Evolutionary conservation across 2,888 invertebrate genomes (phyloP), one percentile per base, ranked within the genome.

Genomic region (Malachius bipustulatus): DNA sequence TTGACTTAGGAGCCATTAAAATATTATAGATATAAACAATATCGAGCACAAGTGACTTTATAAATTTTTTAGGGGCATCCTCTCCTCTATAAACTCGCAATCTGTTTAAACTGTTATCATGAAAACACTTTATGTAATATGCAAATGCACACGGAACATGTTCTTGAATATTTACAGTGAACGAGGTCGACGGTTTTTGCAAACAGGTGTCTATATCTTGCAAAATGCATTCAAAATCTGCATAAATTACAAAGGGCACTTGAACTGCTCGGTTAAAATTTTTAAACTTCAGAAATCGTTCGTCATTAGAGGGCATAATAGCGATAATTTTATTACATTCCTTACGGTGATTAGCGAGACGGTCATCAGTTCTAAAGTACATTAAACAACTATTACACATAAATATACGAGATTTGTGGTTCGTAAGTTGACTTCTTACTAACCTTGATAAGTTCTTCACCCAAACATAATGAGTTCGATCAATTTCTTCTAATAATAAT

Each of bases 401-500:
- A 36, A 30, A 30, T 15, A 41, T 28, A 37, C 36, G 32, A 4
- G 30, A 14, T 15, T 26, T 16, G 16, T 40, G 33, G 6, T 28
- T 30, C 11, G 38, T 38, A 13, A 39, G 24, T 31, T 44, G 44
- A 14, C 29, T 35, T 10, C 15, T 26, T 24, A 42, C 16, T 19
- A 42, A 16, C 26, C 37, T 41, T 12, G 39, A 32, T 32, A 42
- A 14, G 28, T 40, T 32, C 27, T 42, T 42, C n/a, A 42, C 38
- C 26, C 35, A 38, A 14, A 40, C 36, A 27, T 45, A 52, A 43
- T 48, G 38, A 32, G n/a, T 14, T 26, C 16, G 30, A 6, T 19
- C 34, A 14, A 12, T 26, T 28, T 14, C 26, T 27, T 16, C 9
- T 9, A 28, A 11, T 12, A 35, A 37, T 34, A 42, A 27, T 30